phyloP scores from a whole-genome alignment of 1,140 invertebrate genomes.

The Leptinotarsa defecta region DNA sequence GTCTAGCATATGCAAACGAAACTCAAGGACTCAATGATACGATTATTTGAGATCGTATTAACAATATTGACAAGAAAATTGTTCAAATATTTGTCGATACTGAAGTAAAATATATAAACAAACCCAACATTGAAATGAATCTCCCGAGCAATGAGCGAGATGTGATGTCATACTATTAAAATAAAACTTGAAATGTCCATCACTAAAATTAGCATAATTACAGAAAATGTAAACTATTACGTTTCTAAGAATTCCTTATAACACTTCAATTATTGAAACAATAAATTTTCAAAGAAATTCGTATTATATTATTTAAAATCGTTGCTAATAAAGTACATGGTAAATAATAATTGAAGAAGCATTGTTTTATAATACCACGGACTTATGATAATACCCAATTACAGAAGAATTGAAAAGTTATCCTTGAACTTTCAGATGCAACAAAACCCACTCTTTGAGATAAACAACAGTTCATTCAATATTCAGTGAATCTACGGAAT shows the following conservation, averaged over 20 bases:
- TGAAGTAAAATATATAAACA: no score
- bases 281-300: not conserved
- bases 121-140: no score
- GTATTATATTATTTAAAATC: not conserved
- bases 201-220: not conserved
- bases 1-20: no score
- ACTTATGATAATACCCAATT: not conserved
- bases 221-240: not conserved
- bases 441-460: no score
- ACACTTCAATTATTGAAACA: not conserved
- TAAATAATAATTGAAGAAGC: not conserved
- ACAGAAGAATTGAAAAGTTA: not conserved
- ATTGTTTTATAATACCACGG: not conserved
- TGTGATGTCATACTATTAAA: not conserved
- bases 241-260: not conserved
- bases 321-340: not conserved
- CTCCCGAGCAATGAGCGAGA: not conserved
- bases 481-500: no score
- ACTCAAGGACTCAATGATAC: no score
- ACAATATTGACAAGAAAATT: no score
- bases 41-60: no score
- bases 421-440: not conserved
- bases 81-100: no score
- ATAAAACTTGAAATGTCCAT: not conserved
- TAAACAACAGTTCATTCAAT: no score